Percentiles rank a stretch among this genome's conserved stretches.
phyloP scores from a whole-genome alignment of 2,113 vertebrate genomes.

The Grantiella picta region DNA sequence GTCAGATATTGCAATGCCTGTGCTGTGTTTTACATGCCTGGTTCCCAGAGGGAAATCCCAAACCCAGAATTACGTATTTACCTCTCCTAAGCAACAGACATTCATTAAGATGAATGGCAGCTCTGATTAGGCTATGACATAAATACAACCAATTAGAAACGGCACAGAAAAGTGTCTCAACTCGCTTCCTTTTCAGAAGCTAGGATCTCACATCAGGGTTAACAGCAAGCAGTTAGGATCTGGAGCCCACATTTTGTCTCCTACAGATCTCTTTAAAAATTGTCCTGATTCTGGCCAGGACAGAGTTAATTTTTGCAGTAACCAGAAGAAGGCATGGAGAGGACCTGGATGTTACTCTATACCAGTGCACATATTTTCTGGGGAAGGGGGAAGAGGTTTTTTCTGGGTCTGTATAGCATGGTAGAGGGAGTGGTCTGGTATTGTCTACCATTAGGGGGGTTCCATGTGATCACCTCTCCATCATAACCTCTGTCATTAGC shows the following conservation, averaged over 20 bases:
- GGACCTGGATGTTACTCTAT: background rate
- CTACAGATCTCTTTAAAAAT: background rate
- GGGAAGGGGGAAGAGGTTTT: background rate
- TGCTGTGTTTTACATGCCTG: background rate
- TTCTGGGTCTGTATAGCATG: background rate
- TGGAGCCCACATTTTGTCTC: background rate
- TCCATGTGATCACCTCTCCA: background rate
- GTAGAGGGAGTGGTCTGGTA: background rate
- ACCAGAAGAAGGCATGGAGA: background rate
- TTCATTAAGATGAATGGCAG: background rate
- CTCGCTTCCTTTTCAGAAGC: background rate
- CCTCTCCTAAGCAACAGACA: background rate
- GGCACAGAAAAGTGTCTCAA: background rate
- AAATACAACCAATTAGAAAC: background rate
- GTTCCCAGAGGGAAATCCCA: background rate
- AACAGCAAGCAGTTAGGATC: background rate
- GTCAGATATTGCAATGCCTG: background rate
- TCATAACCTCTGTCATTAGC: background rate
- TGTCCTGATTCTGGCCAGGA: background rate
- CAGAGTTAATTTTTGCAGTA: background rate
- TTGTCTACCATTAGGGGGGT: background rate
- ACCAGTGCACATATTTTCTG: background rate
- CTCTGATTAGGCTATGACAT: background rate
- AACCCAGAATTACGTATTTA: background rate
- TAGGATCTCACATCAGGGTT: background rate